Conservation (phyloP, 1,140 invertebrate species). For the Nebria ingens region DNA sequence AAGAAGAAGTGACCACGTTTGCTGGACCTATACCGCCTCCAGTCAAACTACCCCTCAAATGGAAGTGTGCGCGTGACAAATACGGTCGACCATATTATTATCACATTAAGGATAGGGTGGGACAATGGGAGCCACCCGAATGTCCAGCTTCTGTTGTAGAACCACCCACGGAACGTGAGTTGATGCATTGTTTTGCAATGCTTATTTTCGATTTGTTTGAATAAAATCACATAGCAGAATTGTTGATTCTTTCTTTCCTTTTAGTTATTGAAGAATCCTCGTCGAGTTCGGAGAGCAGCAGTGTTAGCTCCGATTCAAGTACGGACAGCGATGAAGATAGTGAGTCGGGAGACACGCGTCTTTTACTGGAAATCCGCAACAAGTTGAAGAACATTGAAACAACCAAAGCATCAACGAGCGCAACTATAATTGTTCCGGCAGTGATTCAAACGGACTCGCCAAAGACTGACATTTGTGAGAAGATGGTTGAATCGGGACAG, state of each 20-base stretch:
- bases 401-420: neutral
- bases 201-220: slow-evolving; percentile 23
- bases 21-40: slow-evolving; percentile 37
- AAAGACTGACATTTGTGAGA: neutral
- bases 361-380: slow-evolving; percentile 27
- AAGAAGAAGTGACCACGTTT: slow-evolving; percentile 11
- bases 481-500: slow-evolving; percentile 6
- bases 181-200: too few species aligned
- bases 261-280: slow-evolving; percentile 38
- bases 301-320: slow-evolving; percentile 36
- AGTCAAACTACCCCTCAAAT: slow-evolving; percentile 68
- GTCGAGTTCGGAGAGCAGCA: slow-evolving; percentile 33
- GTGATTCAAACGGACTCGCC: neutral
- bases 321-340: slow-evolving; percentile 40
- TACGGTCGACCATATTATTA: slow-evolving; percentile 86
- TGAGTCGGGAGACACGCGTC: slow-evolving; percentile 25
- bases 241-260: too few species aligned
- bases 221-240: too few species aligned
- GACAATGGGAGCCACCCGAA: slow-evolving; percentile 81
- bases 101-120: slow-evolving; percentile 67
- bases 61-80: slow-evolving; percentile 72
- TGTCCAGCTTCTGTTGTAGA: slow-evolving; percentile 15
- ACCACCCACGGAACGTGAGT: slow-evolving; percentile 32
- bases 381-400: slow-evolving; percentile 24
- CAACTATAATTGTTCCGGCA: neutral